A percentile compares a stretch with the other conserved stretches of the same genome.
Conservation (phyloP, 2,797 vertebrate genomes). For the Lithobates pipiens region DNA sequence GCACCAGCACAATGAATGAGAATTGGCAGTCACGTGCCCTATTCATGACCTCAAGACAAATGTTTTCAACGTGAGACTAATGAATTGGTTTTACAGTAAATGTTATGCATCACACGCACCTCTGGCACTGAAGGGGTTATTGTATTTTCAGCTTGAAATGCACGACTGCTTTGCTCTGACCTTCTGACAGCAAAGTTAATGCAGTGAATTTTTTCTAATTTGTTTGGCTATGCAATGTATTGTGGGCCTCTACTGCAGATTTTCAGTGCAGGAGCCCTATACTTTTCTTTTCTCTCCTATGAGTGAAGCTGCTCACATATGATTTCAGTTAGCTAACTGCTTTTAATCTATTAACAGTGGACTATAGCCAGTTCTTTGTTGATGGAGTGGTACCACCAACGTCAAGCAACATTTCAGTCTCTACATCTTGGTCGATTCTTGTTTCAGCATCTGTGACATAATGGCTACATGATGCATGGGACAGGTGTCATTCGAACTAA, state of each 20-base stretch:
- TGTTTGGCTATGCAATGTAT: conserved; percentile 57
- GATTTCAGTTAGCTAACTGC: not conserved
- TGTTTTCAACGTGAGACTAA: conserved; percentile 62
- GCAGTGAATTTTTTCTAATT: conserved; percentile 62
- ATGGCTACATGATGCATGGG: conserved; percentile 83
- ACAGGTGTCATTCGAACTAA: conserved; percentile 87
- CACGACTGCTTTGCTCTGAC: conserved; percentile 58
- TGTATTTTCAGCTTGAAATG: conserved; percentile 61
- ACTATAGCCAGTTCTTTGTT: conserved; percentile 1
- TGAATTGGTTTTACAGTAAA: conserved; percentile 61
- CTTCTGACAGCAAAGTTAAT: conserved; percentile 62
- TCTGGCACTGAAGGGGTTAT: conserved; percentile 58
- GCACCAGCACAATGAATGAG: conserved; percentile 49
- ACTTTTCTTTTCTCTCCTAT: not conserved
- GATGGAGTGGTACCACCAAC: conserved; percentile 10
- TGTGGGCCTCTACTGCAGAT: conserved; percentile 13
- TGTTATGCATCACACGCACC: conserved; percentile 58
- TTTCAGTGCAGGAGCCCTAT: not conserved
- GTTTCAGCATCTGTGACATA: conserved; percentile 88
- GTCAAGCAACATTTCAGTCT: conserved; percentile 32
- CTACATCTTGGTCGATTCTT: conserved; percentile 70
- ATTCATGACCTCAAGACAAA: conserved; percentile 61
- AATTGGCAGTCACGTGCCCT: conserved; percentile 62
- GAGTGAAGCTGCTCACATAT: not conserved
- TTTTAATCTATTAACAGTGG: not conserved